Conservation (phyloP, 2,113 vertebrate species). For the Limnothrissa miodon region DNA sequence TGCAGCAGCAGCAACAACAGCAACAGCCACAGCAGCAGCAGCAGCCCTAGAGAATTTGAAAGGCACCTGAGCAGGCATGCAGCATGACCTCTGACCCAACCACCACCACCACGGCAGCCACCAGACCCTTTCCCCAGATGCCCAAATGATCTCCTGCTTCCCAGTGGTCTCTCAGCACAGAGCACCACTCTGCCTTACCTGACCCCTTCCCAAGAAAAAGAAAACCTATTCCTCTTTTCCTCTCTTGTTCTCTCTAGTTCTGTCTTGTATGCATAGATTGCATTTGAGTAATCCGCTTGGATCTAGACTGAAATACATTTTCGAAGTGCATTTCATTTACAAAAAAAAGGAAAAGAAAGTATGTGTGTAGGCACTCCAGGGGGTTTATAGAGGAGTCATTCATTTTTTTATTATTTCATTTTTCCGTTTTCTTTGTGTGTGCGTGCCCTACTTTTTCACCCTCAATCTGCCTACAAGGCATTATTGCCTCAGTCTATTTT, state of each 20-base stretch:
- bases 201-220: neutral
- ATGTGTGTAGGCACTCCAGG: neutral
- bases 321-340: neutral
- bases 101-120: neutral
- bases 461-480: neutral
- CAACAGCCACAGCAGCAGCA: neutral
- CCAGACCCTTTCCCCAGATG: neutral
- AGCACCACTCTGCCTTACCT: neutral
- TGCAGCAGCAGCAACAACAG: constrained; percentile 33
- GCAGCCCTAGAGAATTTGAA: neutral
- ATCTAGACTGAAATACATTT: neutral
- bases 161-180: neutral
- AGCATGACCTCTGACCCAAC: neutral
- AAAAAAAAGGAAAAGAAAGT: neutral
- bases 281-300: neutral
- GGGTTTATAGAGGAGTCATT: neutral
- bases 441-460: neutral
- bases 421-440: constrained; percentile 2
- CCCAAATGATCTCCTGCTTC: neutral
- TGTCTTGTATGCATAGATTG: constrained; percentile 10
- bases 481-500: neutral
- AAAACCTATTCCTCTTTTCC: neutral
- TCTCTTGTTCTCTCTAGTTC: neutral
- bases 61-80: neutral
- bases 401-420: neutral